Conservation (phyloP, 2,888 invertebrate species). For the Noctua pronuba region DNA sequence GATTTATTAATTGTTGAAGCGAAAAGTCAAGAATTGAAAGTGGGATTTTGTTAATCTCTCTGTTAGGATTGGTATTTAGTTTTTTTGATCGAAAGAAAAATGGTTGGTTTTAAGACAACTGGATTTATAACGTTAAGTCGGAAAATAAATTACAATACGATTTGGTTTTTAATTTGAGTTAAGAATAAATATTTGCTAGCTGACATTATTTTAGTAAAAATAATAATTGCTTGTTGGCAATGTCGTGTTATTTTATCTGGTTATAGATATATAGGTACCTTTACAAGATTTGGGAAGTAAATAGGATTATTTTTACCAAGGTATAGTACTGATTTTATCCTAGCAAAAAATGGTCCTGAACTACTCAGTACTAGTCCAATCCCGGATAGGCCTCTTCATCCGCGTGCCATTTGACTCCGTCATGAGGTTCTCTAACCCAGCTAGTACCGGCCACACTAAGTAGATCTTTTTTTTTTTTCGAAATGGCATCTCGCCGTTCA, state of each 20-base stretch:
- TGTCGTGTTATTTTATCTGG: background rate
- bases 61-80: conserved; percentile 8
- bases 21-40: conserved; percentile 29
- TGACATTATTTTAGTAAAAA: background rate
- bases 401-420: background rate
- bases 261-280: background rate
- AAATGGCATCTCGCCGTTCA: no score
- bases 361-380: background rate
- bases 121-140: background rate
- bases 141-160: background rate
- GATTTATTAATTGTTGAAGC: conserved; percentile 56
- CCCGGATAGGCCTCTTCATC: background rate
- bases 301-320: background rate
- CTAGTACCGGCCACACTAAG: background rate
- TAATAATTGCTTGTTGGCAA: background rate
- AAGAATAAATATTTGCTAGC: background rate
- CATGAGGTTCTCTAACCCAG: background rate
- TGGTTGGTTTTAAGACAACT: background rate
- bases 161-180: background rate
- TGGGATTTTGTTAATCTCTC: conserved; percentile 35
- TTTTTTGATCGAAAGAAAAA: conserved; percentile 21
- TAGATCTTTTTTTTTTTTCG: no score
- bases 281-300: background rate
- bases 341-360: background rate
- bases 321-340: background rate